Base-by-base conservation (phyloP, 2,797 vertebrate species). In the Syngnathus rostellatus region DNA sequence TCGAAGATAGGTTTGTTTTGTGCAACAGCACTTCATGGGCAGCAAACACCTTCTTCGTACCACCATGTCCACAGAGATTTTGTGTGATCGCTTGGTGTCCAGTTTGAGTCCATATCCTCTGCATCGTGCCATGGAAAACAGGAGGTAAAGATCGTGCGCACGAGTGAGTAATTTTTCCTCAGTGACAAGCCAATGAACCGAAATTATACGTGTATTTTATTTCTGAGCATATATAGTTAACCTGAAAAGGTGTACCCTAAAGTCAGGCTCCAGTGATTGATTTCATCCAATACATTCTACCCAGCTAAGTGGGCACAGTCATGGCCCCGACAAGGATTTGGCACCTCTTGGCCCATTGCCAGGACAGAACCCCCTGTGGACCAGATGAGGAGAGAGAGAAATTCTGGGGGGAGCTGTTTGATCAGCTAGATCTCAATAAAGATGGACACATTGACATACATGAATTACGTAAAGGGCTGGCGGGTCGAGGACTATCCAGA, bases 371-470 rank as follows among this genome's bases (percentile, higher is more conserved):
- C 6, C 14, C 72, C 10, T 2, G 72, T 0, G 25, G 55, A 65
- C 17, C 58, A 0, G 92, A 94, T 9, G 75, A 72, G 2, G 92
- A 93, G 46, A 83, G 89, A 65, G 81, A 83, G 76, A 85, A 88
- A 74, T 88, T 71, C 19, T 95, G 92, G 91, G 85, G 86, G 21
- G 83, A 90, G 71, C 89, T 96, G 46, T 96, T 96, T 66, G 85
- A 92, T 40, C 87, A 94, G 80, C 86, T 96, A 77, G 94, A 96
- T 83, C 63, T 92, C 66, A 95, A 96, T 83, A 91, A 92, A 86
- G 94, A 95, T 73, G 94, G 94, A 68, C 89, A 77, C 64, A 89
- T 95, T 66, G 94, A 96, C 74, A 83, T 95, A 64, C 53, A 77
- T n/a, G 94, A 96, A 77, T 88, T 96, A 77, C 85, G 91, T 73